Evolutionary conservation across 1,140 invertebrate genomes (phyloP), one percentile per base, ranked within the genome.

Genomic region (Diploscapter pachys): DNA sequence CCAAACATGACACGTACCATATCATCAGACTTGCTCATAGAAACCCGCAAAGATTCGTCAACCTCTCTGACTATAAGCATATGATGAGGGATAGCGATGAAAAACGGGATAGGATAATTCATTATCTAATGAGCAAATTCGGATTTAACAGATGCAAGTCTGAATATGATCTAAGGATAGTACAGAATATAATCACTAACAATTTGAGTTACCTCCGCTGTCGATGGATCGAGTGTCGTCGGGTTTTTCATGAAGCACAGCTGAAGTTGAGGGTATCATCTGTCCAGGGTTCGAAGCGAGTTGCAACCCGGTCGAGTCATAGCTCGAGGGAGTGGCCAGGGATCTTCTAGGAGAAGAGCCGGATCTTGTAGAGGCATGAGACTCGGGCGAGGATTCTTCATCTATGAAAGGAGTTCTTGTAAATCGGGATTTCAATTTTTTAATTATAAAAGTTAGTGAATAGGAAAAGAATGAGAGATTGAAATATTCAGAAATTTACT

Each of bases 301-400:
- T 9, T 68, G 52, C 51, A 55, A 2, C 2, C 57, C 52, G 49
- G 48, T 9, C 0, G 66, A 68, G 51, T 77, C 82, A 67, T 82
- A 83, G 65, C 78, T 81, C n/a, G 82, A 85, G 0, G 83, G 83
- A 53, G 83, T 84, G 31, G 83, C 83, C 4, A 84, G 71, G n/a
- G 82, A 86, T 70, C 80, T 80, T 3, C 83, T 70, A 6, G 83
- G 83, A 3, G 83, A 84, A 13, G 85, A 84, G 5, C 31, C 31
- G 82, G 76, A 86, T 4, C 83, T 81, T 9, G 85, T 84, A 5
- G 83, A 79, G 6, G 81, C 77, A 55, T 79, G 77, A 4, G 82
- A 85, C 62, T 84, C 83, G 62, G 68, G 63, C 49, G 75, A 76
- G 3, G 75, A 76, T 54, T 76, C 75, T 11, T 75, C 74, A 5